A percentile compares a stretch with the other conserved stretches of the same genome.
Evolutionary conservation across 2,888 invertebrate genomes (phyloP).

Genomic region (Parnassius apollo): DNA sequence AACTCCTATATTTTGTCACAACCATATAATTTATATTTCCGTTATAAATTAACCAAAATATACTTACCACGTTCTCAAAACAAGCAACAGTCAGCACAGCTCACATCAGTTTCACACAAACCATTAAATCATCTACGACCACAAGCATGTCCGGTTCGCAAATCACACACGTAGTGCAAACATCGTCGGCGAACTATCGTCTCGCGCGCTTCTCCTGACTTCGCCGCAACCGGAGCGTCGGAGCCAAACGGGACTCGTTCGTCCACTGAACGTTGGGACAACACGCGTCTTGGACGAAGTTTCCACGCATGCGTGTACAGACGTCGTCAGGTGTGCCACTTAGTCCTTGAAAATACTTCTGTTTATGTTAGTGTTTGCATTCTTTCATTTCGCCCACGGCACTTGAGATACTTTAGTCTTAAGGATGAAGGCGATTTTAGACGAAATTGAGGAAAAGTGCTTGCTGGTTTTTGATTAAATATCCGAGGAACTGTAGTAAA

Average conservation of each 20-base stretch:
- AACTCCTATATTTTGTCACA: background rate
- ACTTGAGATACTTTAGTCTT: slow-evolving; percentile 1
- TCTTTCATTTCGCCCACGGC: slow-evolving; percentile 4
- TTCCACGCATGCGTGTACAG: slow-evolving; percentile 20
- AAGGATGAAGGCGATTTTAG: background rate
- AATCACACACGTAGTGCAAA: background rate
- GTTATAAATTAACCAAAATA: background rate
- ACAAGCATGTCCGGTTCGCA: background rate
- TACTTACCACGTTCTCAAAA: slow-evolving; percentile 6
- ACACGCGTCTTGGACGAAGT: slow-evolving; percentile 4
- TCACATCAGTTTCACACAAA: slow-evolving; percentile 8
- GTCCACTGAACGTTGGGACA: slow-evolving; percentile 16
- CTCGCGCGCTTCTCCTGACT: slow-evolving; percentile 17
- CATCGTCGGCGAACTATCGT: background rate
- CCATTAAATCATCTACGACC: slow-evolving; percentile 6
- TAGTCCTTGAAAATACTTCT: slow-evolving; percentile 13
- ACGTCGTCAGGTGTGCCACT: slow-evolving; percentile 15
- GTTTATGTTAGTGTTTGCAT: slow-evolving; percentile 17
- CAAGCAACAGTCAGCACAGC: background rate
- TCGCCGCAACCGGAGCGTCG: slow-evolving; percentile 13
- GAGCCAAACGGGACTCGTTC: slow-evolving; percentile 10
- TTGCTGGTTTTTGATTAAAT: slow-evolving; percentile 6
- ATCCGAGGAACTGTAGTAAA: background rate
- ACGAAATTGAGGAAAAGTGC: background rate
- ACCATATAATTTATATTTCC: background rate